Evolutionary conservation across 2,113 vertebrate species (phyloP).

Genomic region (Mohoua ochrocephala): DNA sequence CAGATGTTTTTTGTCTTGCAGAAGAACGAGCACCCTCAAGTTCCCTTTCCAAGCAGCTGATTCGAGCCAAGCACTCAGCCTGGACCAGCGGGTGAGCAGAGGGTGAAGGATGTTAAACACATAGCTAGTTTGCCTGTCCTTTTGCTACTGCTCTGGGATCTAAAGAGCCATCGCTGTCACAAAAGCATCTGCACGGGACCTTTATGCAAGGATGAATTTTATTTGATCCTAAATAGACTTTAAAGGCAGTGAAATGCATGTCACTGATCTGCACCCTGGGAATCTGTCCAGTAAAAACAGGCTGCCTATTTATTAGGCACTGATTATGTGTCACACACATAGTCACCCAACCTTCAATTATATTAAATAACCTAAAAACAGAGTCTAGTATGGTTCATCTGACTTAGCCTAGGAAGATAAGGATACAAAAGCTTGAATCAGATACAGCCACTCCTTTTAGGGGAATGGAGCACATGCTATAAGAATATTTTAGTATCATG

Average conservation of each 20-base stretch:
- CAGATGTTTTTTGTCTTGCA: neutral
- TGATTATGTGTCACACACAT: neutral
- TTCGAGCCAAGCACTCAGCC: neutral
- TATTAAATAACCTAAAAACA: neutral
- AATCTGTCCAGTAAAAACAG: neutral
- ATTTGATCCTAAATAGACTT: neutral
- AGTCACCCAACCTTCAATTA: neutral
- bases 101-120: neutral
- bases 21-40: neutral
- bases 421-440: neutral
- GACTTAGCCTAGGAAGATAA: neutral
- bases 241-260: neutral
- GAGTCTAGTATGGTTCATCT: neutral
- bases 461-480: rapidly evolving
- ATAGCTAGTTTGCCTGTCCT: neutral
- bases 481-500: neutral
- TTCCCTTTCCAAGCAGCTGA: neutral
- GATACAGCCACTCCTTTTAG: neutral
- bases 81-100: rapidly evolving
- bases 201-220: neutral
- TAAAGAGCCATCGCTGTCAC: neutral
- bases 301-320: neutral
- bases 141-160: neutral
- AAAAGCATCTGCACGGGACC: neutral
- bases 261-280: neutral